Evolutionary conservation across 2,888 invertebrate genomes (phyloP).

Genomic region (Apodemia duryi): DNA sequence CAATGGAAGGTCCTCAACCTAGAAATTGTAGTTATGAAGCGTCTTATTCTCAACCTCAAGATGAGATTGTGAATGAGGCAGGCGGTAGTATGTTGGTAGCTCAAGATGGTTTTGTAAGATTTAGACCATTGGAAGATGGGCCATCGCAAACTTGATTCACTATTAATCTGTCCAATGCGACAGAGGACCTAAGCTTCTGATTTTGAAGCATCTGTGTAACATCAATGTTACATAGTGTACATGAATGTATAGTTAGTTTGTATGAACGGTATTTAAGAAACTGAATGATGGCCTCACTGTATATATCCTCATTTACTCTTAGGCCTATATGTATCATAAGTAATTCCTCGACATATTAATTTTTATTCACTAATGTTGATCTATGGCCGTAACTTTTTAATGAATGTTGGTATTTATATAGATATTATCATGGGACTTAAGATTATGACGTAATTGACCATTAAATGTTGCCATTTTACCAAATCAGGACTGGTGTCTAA

Average conservation of each 20-base stretch:
- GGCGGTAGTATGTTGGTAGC: constrained; percentile 91
- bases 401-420: constrained; percentile 28
- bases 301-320: constrained; percentile 53
- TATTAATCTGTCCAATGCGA: constrained; percentile 57
- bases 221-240: constrained; percentile 48
- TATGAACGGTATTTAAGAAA: constrained; percentile 46
- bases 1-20: constrained; percentile 68
- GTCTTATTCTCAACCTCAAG: constrained; percentile 77
- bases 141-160: constrained; percentile 73
- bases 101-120: constrained; percentile 93
- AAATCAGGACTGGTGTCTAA: constrained; percentile 23
- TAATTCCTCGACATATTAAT: constrained; percentile 38
- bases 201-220: constrained; percentile 19
- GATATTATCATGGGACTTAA: constrained; percentile 20
- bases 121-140: constrained; percentile 84
- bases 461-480: constrained; percentile 30
- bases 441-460: constrained; percentile 21
- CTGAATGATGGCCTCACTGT: constrained; percentile 58
- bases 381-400: constrained; percentile 24
- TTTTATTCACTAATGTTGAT: constrained; percentile 28
- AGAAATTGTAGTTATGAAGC: constrained; percentile 71
- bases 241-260: constrained; percentile 63
- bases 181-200: constrained; percentile 66
- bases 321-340: constrained; percentile 39
- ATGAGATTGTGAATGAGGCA: constrained; percentile 71